Evolutionary conservation across 2,797 vertebrate genomes (phyloP).

Genomic region (Spondyliosoma cantharus): DNA sequence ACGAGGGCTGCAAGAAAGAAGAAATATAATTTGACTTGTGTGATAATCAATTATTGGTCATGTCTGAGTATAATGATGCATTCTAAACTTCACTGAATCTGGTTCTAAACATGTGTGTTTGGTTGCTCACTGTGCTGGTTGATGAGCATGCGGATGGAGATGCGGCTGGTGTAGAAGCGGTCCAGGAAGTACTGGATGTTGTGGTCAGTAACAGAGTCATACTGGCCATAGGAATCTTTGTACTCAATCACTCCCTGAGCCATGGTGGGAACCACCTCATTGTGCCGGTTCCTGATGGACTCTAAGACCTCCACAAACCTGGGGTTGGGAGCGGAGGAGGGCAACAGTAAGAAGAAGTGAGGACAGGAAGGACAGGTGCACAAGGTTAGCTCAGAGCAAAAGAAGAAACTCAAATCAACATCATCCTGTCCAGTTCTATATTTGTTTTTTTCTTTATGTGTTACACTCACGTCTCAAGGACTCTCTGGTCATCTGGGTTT

Average conservation of each 20-base stretch:
- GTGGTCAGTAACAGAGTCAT: slow-evolving; percentile 87
- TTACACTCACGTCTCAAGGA: slow-evolving; percentile 86
- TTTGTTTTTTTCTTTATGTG: neutral
- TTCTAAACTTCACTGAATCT: too few relatives aligned
- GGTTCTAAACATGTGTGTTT: neutral
- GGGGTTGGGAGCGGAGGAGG: neutral
- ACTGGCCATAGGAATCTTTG: slow-evolving; percentile 85
- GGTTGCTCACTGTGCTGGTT: slow-evolving; percentile 91
- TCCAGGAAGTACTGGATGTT: slow-evolving; percentile 94
- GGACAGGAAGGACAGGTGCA: neutral
- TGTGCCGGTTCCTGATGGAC: slow-evolving; percentile 90
- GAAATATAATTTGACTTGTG: neutral
- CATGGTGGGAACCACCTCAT: slow-evolving; percentile 93
- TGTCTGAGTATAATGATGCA: neutral
- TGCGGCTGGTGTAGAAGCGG: slow-evolving; percentile 93
- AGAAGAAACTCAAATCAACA: neutral
- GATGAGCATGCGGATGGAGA: slow-evolving; percentile 94
- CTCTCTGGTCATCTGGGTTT: slow-evolving; percentile 86
- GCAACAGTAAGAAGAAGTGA: neutral
- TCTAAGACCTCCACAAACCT: slow-evolving; percentile 88
- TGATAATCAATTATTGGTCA: neutral
- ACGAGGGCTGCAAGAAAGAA: slow-evolving; percentile 81
- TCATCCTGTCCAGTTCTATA: neutral
- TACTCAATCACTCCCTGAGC: slow-evolving; percentile 91
- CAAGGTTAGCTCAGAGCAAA: neutral